Percentiles rank a stretch among this genome's conserved stretches.
Evolutionary conservation across 2,888 invertebrate genomes (phyloP).

Genomic region (Lypha dubia): DNA sequence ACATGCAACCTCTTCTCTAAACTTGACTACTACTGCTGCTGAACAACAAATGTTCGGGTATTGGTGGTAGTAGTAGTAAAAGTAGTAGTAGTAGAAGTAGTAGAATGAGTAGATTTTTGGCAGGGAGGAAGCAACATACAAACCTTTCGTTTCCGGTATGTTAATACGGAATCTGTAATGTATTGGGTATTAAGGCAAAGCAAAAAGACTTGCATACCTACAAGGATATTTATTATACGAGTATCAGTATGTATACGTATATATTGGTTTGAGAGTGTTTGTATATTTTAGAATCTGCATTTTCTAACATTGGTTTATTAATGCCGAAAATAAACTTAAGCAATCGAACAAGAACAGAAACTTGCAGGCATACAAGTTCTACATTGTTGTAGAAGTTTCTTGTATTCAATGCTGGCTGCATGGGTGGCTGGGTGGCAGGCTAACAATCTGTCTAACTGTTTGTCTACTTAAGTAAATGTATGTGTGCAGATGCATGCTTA

Average conservation of each 20-base stretch:
- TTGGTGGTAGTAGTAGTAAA: too few species aligned
- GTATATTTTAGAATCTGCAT: slow-evolving; percentile 62
- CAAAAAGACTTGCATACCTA: neutral
- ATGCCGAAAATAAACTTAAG: slow-evolving; percentile 74
- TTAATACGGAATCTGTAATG: slow-evolving; percentile 62
- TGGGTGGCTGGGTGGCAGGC: neutral
- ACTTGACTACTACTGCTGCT: neutral
- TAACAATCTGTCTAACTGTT: neutral
- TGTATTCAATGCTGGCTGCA: slow-evolving; percentile 24
- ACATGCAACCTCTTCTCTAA: neutral
- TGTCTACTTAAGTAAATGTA: slow-evolving; percentile 13
- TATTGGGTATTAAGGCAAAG: slow-evolving; percentile 50
- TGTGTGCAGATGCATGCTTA: slow-evolving; percentile 16
- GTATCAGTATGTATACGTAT: neutral
- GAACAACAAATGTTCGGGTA: too few species aligned
- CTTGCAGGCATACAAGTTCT: slow-evolving; percentile 23
- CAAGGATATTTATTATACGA: slow-evolving; percentile 24
- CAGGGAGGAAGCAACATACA: slow-evolving; percentile 40
- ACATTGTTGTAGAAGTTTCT: slow-evolving; percentile 55
- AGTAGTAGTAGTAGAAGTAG: neutral
- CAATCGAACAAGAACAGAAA: slow-evolving; percentile 70
- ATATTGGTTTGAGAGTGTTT: neutral
- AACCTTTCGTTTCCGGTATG: slow-evolving; percentile 64
- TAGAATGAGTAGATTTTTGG: slow-evolving; percentile 9
- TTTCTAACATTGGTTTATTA: slow-evolving; percentile 70